Evolutionary conservation across 1,140 invertebrate species (phyloP).

Genomic region (Zaprionus africanus): DNA sequence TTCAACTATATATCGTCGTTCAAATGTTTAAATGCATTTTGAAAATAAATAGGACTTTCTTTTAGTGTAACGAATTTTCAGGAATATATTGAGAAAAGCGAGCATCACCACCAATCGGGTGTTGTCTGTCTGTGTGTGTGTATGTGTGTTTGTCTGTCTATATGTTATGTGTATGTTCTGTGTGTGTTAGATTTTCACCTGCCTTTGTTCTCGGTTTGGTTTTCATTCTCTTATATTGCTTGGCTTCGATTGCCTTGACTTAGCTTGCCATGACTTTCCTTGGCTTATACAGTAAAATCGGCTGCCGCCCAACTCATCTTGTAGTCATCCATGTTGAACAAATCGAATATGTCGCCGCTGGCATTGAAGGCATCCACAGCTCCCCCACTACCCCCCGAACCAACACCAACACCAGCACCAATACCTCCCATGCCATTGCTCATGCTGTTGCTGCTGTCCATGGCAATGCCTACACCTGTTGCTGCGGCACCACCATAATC

Average conservation of each 20-base stretch:
- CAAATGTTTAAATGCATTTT: constrained; percentile 82
- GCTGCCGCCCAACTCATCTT: constrained; percentile 83
- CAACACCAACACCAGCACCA: neutral
- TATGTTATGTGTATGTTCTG: constrained; percentile 21
- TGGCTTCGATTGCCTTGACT: neutral
- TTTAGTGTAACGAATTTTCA: constrained; percentile 64
- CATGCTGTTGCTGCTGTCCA: constrained; percentile 17
- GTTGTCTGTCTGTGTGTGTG: constrained; percentile 23
- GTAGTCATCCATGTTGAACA: constrained; percentile 84
- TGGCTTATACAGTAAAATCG: constrained; percentile 80
- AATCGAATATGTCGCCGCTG: constrained; percentile 77
- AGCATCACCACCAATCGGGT: constrained; percentile 56
- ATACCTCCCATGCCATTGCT: constrained; percentile 18
- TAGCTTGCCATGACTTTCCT: neutral
- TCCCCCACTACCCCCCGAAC: constrained; percentile 38
- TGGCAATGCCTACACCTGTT: constrained; percentile 36
- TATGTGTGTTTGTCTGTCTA: constrained; percentile 8
- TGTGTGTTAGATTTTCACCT: constrained; percentile 19
- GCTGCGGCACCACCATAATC: constrained; percentile 51
- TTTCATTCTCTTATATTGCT: constrained; percentile 1
- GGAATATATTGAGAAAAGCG: constrained; percentile 71
- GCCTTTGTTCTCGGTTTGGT: constrained; percentile 5
- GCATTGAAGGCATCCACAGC: constrained; percentile 71
- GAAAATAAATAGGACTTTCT: constrained; percentile 80
- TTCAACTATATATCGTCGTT: constrained; percentile 62